These are phyloP conservation scores for Cuculus canorus DNA, from an alignment of 2,797 vertebrate species.

Conservation along the genomic window DNA sequence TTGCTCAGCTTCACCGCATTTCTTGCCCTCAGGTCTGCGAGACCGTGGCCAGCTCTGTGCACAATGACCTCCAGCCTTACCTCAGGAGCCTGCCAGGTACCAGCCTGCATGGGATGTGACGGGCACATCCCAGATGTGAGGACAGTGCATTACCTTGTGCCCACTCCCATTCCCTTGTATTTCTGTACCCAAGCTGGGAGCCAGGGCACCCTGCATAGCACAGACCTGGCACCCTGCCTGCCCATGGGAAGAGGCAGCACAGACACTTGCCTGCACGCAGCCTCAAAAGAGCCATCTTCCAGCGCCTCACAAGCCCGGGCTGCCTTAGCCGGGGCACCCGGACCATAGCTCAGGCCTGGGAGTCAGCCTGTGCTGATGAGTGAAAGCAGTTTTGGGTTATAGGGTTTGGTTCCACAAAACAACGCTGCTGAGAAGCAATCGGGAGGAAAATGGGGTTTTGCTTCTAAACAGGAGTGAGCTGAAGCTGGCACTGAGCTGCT, in stretches of 20 bases:
- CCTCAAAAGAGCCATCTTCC: background rate
- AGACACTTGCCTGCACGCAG: background rate
- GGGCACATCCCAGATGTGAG: accelerated
- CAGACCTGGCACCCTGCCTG: background rate
- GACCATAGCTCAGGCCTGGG: background rate
- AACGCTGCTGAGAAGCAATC: too few relatives aligned
- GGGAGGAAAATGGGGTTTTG: too few relatives aligned
- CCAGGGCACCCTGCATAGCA: background rate
- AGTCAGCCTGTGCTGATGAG: too few relatives aligned
- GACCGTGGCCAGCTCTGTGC: background rate
- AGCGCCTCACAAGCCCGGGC: too few relatives aligned
- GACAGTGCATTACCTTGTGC: background rate
- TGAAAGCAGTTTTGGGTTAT: too few relatives aligned
- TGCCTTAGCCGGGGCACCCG: too few relatives aligned
- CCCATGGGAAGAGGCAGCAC: accelerated
- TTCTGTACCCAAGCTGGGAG: background rate
- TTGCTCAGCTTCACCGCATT: background rate
- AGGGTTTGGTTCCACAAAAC: too few relatives aligned
- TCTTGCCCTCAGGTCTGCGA: constrained; percentile 62
- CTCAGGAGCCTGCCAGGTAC: constrained; percentile 76
- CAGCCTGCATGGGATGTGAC: accelerated
- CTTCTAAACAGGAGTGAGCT: background rate
- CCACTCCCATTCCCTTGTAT: background rate
- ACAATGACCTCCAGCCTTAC: constrained; percentile 32
- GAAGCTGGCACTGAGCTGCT: background rate